These are phyloP conservation scores for Ypsolopha scabrella DNA, from an alignment of 2,888 invertebrate species.

Conservation along the genomic window DNA sequence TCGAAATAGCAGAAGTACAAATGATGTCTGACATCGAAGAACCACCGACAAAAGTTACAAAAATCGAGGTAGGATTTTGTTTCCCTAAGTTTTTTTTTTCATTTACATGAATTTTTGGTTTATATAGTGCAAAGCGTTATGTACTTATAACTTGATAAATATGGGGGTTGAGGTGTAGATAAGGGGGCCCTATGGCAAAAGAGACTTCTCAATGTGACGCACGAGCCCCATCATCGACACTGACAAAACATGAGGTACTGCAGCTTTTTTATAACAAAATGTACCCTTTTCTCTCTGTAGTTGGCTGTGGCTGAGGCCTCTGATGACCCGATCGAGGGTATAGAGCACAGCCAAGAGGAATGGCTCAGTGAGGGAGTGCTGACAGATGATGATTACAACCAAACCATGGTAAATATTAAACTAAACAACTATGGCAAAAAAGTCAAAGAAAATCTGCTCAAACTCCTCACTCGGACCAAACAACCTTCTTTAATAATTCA, in stretches of 20 bases:
- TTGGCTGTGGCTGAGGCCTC: neutral
- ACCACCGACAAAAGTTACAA: conserved; percentile 37
- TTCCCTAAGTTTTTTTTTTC: neutral
- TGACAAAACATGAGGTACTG: conserved; percentile 6
- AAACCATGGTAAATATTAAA: neutral
- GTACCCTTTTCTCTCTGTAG: neutral
- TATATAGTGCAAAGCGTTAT: too few relatives aligned
- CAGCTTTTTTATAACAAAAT: neutral
- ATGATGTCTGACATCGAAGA: conserved; percentile 42
- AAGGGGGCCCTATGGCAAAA: neutral
- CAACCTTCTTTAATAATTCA: too few relatives aligned
- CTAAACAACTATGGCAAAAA: too few relatives aligned
- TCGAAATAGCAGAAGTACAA: neutral
- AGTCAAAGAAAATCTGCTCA: too few relatives aligned
- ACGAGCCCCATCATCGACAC: too few relatives aligned
- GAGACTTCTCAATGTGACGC: too few relatives aligned
- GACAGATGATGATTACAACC: conserved; percentile 43
- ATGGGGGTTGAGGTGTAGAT: too few relatives aligned
- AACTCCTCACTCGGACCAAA: too few relatives aligned
- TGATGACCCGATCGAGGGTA: conserved; percentile 1
- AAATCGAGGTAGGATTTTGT: conserved; percentile 23
- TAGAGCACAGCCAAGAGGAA: conserved; percentile 45
- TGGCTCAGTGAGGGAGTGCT: conserved; percentile 53
- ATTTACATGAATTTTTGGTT: neutral
- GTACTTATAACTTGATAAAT: too few relatives aligned